Evolutionary conservation across 1,140 invertebrate species (phyloP).

Genomic region (Tribolium castaneum): DNA sequence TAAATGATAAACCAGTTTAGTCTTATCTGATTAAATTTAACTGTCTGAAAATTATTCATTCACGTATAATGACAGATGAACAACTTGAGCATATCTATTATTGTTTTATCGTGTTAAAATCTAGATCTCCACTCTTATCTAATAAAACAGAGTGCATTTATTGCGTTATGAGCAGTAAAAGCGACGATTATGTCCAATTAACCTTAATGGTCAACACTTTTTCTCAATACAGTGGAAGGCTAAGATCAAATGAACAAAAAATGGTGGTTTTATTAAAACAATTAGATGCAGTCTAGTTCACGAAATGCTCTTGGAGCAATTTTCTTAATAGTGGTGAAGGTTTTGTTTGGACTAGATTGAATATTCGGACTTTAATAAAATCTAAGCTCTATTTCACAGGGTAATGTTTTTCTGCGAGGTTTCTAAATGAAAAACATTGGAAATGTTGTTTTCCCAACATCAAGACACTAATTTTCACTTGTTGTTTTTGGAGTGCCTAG

Average conservation of each 20-base stretch:
- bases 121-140: not conserved
- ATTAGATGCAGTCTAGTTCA: constrained; percentile 28
- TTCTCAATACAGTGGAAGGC: not conserved
- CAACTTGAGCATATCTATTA: too few relatives aligned
- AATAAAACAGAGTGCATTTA: not conserved
- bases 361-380: not conserved
- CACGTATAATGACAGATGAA: constrained; percentile 1
- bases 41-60: not conserved
- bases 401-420: not conserved
- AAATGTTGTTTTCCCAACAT: not conserved
- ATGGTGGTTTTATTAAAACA: constrained; percentile 23
- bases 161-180: constrained; percentile 6
- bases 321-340: constrained; percentile 13
- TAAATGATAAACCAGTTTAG: constrained; percentile 24
- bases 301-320: constrained; percentile 18
- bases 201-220: constrained; percentile 17
- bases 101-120: not conserved
- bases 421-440: not conserved
- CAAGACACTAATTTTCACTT: not conserved
- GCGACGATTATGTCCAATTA: constrained; percentile 21
- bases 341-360: not conserved
- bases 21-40: constrained; percentile 22
- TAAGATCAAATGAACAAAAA: constrained; percentile 12
- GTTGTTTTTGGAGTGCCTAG: not conserved
- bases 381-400: constrained; percentile 8